Evolutionary conservation across 2,888 invertebrate genomes (phyloP).

Genomic region (Lampropteryx suffumata): DNA sequence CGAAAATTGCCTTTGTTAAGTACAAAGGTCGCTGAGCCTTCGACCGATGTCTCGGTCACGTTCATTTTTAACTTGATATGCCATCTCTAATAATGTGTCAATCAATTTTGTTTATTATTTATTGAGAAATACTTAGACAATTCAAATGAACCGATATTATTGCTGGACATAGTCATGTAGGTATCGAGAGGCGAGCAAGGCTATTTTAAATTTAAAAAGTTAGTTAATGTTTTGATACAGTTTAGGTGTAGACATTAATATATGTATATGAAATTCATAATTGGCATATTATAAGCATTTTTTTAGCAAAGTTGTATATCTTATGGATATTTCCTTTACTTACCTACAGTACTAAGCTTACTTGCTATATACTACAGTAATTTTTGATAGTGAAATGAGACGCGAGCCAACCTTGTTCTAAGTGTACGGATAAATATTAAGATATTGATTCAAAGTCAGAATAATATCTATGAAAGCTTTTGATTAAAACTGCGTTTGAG

Average conservation of each 20-base stretch:
- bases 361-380: too few species aligned
- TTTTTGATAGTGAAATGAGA: too few species aligned
- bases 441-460: slow-evolving; percentile 4
- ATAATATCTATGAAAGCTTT: slow-evolving; percentile 14
- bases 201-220: too few species aligned
- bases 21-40: slow-evolving; percentile 1
- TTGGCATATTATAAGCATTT: too few species aligned
- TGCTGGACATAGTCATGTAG: not conserved
- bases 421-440: not conserved
- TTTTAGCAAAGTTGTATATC: too few species aligned
- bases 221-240: too few species aligned
- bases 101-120: slow-evolving; percentile 14
- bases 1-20: slow-evolving; percentile 14
- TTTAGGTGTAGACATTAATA: too few species aligned
- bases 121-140: slow-evolving; percentile 6
- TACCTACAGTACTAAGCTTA: too few species aligned
- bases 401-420: not conserved
- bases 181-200: too few species aligned
- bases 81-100: slow-evolving; percentile 14
- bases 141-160: not conserved
- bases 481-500: slow-evolving; percentile 1
- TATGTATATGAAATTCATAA: too few species aligned
- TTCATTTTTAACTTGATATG: slow-evolving; percentile 5
- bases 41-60: slow-evolving; percentile 22
- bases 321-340: too few species aligned